Base-by-base conservation (phyloP, 2,113 vertebrate species). In the Actinemys pallida region DNA sequence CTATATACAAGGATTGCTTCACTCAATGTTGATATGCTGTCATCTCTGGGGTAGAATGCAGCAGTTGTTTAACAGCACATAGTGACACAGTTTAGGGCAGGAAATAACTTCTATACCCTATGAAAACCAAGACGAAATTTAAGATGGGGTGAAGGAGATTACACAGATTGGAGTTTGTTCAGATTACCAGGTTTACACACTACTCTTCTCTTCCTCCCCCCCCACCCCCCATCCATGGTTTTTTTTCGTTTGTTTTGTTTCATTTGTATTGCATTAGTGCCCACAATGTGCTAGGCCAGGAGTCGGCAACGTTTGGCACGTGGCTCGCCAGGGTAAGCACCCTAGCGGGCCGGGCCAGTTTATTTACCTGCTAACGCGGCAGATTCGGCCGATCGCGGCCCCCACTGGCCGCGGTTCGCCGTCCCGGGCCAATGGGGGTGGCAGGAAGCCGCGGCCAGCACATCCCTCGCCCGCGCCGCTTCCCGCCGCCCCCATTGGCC, bases 121-220 rank as follows among this genome's bases (percentile, higher is more conserved):
- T 19, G 16, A 10, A 5, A 1, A 50, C 3, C 0, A 25, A 25
- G 62, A 39, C 39, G 31, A 31, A 35, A 62, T 42, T 53, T 45
- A 39, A 6, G 0, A 0, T 2, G 1, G 50, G 1, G n/a, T 1
- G 0, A 4, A 76, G 3, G 31, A 5, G 17, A 84, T 25, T 24
- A 16, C 81, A 47, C 47, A 52, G 25, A 39, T 27, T 82, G n/a
- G 25, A 56, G 10, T 45, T 16, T 57, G 31, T 35, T 65, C 31
- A 35, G 59, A 35, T 35, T 5, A 65, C 59, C 35, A 39, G 35
- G 65, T 72, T 39, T 72, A 39, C 19, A 20, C 17, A 39, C 17
- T 39, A 39, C 19, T 72, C n/a, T 72, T 72, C 45, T 45, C 45
- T 45, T 45, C 5, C 5, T 5, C 5, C 45, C 42, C 42, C 42